A percentile compares a stretch with the other conserved stretches of the same genome.
These are phyloP conservation scores for Pelvicachromis taeniatus DNA, from an alignment of 2,113 vertebrate species.

Conservation along the genomic window DNA sequence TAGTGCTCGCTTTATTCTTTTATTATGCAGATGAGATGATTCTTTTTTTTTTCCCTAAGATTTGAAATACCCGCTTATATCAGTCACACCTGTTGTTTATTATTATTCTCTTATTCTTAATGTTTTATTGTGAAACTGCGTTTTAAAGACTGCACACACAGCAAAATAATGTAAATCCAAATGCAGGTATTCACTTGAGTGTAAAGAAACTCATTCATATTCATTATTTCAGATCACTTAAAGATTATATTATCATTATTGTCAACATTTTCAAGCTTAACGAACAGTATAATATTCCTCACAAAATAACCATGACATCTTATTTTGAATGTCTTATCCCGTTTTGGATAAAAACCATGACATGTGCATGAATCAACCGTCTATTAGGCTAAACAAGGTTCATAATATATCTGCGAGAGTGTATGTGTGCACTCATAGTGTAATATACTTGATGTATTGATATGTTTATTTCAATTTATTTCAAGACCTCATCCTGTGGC, in stretches of 20 bases:
- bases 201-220: neutral
- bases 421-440: conserved; percentile 50
- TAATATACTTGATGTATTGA: conserved; percentile 74
- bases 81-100: conserved; percentile 23
- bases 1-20: conserved; percentile 62
- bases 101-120: neutral
- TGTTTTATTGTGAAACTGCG: neutral
- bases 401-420: conserved; percentile 60
- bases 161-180: neutral
- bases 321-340: conserved; percentile 23
- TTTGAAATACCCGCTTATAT: conserved; percentile 41
- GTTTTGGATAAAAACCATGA: conserved; percentile 30
- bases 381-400: conserved; percentile 66
- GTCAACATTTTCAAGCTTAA: neutral
- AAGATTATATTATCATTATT: neutral
- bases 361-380: conserved; percentile 48
- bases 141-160: neutral
- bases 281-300: neutral
- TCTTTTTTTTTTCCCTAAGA: conserved; percentile 52
- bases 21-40: conserved; percentile 67
- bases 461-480: conserved; percentile 78
- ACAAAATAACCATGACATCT: conserved; percentile 19
- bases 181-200: neutral
- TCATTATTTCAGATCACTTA: neutral
- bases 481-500: conserved; percentile 68